A percentile compares a stretch with the other conserved stretches of the same genome.
phyloP scores from a whole-genome alignment of 2,888 invertebrate species.

The Dascillus cervinus region DNA sequence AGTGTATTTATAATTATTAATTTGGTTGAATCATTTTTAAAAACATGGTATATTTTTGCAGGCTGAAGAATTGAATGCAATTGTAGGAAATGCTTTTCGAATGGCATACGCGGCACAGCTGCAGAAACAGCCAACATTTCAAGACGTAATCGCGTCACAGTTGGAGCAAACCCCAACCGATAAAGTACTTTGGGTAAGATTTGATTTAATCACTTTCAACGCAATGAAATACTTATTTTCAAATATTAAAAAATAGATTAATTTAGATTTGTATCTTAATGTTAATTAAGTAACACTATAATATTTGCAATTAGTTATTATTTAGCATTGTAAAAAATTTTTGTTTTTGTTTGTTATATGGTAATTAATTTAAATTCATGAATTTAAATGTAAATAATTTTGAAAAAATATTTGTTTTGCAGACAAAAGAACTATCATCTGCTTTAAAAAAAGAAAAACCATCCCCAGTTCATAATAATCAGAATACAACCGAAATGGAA shows the following conservation, averaged over 20 bases:
- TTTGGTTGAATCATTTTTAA: no score
- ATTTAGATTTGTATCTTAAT: not conserved
- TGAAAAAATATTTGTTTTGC: conserved; percentile 15
- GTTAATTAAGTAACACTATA: not conserved
- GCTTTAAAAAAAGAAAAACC: conserved; percentile 33
- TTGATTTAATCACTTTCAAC: not conserved
- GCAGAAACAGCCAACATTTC: conserved; percentile 57
- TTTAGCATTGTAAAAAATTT: no score
- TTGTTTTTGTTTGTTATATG: not conserved
- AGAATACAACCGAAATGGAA: conserved; percentile 43
- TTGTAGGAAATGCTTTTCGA: conserved; percentile 87
- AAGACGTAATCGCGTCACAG: conserved; percentile 61
- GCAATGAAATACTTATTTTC: no score
- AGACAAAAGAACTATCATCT: conserved; percentile 40
- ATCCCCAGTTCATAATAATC: conserved; percentile 24
- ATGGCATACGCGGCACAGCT: conserved; percentile 85
- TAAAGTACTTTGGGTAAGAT: conserved; percentile 44
- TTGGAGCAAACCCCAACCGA: conserved; percentile 43
- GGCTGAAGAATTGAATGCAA: conserved; percentile 81
- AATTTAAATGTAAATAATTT: not conserved
- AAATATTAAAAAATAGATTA: no score
- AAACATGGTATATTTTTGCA: conserved; percentile 40
- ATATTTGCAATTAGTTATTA: not conserved
- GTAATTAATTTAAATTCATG: not conserved
- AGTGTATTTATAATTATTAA: no score